phyloP scores from a whole-genome alignment of 2,797 vertebrate genomes.

The Sebastes paucispinis region DNA sequence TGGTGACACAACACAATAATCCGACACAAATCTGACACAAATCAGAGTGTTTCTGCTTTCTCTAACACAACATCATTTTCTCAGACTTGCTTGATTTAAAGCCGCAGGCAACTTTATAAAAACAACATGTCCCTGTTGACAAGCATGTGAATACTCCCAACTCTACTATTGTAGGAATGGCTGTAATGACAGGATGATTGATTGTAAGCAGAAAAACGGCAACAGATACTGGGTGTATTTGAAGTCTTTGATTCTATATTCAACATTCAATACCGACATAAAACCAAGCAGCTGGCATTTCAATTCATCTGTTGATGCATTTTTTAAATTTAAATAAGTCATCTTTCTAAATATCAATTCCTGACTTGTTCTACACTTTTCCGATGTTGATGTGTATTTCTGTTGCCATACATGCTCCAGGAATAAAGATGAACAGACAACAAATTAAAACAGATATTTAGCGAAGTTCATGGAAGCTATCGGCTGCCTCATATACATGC shows the following conservation, averaged over 20 bases:
- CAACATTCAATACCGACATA: not conserved
- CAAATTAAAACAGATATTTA: not conserved
- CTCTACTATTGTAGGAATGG: not conserved
- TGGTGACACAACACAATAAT: not conserved
- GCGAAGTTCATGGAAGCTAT: fast-evolving
- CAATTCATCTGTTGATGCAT: not conserved
- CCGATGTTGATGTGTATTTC: no score
- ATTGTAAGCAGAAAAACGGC: not conserved
- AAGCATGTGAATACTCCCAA: not conserved
- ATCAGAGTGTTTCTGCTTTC: not conserved
- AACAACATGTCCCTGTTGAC: not conserved
- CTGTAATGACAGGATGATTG: not conserved
- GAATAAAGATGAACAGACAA: not conserved
- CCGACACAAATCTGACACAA: not conserved
- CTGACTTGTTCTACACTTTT: not conserved
- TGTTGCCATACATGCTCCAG: no score
- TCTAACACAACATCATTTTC: not conserved
- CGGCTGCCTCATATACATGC: no score
- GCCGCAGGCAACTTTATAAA: not conserved
- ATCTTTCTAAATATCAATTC: not conserved
- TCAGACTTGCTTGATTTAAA: conserved; percentile 1
- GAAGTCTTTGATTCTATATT: not conserved
- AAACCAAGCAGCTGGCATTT: not conserved
- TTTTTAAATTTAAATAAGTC: not conserved
- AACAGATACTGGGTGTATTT: not conserved